Conservation (phyloP, 37 sponge, comb jelly and placozoan genomes). For the Petrosia ficiformis region DNA sequence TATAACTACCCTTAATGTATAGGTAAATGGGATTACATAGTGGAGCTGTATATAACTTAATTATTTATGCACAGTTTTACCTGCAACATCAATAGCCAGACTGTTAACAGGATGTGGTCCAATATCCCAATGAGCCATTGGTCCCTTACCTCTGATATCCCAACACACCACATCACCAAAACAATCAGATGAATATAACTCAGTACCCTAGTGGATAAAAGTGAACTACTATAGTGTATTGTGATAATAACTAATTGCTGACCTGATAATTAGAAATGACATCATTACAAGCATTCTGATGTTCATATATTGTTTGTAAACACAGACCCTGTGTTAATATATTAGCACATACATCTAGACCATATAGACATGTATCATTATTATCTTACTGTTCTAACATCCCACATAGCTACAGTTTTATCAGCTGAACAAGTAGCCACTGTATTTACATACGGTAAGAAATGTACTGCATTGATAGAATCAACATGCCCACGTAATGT, state of each 20-base stretch:
- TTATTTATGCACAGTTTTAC: too few species aligned
- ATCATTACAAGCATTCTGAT: constrained; percentile 82
- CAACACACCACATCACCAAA: constrained; percentile 72
- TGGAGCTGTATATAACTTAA: too few species aligned
- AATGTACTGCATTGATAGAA: constrained; percentile 82
- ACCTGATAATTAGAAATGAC: constrained; percentile 52
- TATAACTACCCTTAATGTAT: too few species aligned
- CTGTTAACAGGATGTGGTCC: constrained; percentile 75
- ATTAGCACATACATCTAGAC: background rate
- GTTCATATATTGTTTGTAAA: constrained; percentile 87
- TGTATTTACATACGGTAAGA: constrained; percentile 77
- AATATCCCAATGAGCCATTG: constrained; percentile 36
- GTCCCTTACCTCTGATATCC: constrained; percentile 58
- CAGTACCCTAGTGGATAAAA: constrained; percentile 20
- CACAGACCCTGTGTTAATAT: constrained; percentile 73
- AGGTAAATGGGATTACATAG: too few species aligned
- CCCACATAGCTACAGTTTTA: constrained; percentile 97
- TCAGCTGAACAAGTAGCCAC: constrained; percentile 85
- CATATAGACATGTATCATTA: background rate
- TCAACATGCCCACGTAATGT: constrained; percentile 93
- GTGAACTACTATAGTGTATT: constrained; percentile 1
- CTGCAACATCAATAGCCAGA: constrained; percentile 77
- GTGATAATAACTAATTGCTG: background rate
- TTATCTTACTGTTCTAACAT: constrained; percentile 78
- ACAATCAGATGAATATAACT: constrained; percentile 68